Percentiles rank a stretch among this genome's conserved stretches.
phyloP scores from a whole-genome alignment of 2,797 vertebrate genomes.

The Eidolon dupreanum region DNA sequence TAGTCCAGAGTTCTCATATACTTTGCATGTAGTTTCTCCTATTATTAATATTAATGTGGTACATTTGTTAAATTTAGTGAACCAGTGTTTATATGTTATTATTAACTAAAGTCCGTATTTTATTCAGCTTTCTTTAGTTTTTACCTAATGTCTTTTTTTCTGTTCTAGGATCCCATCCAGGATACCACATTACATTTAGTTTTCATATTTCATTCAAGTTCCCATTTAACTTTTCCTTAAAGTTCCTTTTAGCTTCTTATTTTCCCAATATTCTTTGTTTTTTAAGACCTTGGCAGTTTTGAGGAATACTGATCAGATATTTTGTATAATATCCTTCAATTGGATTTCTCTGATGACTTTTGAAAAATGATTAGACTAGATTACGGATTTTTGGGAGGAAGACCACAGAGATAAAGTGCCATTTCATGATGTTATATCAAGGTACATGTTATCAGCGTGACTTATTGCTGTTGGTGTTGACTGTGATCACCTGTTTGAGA shows the following conservation, averaged over 20 bases:
- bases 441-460: not conserved
- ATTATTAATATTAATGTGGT: not conserved
- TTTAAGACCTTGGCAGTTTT: not conserved
- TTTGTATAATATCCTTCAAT: not conserved
- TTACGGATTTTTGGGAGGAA: not conserved
- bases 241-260: not conserved
- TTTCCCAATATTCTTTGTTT: not conserved
- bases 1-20: not conserved
- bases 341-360: not conserved
- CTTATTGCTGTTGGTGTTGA: not conserved
- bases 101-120: not conserved
- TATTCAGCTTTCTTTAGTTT: not conserved
- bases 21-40: not conserved
- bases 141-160: not conserved
- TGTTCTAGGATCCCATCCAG: not conserved
- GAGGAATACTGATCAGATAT: not conserved
- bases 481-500: not conserved
- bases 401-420: not conserved
- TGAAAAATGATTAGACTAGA: not conserved
- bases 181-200: not conserved
- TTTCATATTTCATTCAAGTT: not conserved
- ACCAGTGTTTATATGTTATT: not conserved
- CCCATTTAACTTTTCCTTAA: not conserved
- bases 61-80: not conserved
- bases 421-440: not conserved